Base-by-base conservation (phyloP, 2,797 vertebrate species). In the Esox masquinongy region DNA sequence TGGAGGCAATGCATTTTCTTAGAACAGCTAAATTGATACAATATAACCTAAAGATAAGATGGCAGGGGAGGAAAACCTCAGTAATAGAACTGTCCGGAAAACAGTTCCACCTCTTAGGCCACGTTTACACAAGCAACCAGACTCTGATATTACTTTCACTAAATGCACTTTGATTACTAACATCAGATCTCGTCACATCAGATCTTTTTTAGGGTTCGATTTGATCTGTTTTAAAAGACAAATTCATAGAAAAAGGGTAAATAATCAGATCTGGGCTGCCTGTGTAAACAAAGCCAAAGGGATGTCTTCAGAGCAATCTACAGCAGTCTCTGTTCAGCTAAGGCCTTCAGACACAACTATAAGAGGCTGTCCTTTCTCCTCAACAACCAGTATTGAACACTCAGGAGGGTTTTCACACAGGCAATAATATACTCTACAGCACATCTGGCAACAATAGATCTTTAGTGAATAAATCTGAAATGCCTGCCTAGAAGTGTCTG, bases 1-100 rank as follows among this genome's bases (percentile, higher is more conserved):
- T 61, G 11, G 64, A 26, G 43, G 49, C 3, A 16, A 50, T 53
- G 49, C 59, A 34, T 68, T 24, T 43, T 5, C 61, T 53, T 39
- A 71, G 64, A 70, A 71, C 59, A 70, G 63, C 68, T 70, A 31
- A 6, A 51, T 63, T 68, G 59, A 67, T 75, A 22, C 51, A 75
- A 75, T 75, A 61, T 24, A 53, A 56, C 7, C 31, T 29, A 67
- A 34, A 36, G 56, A 51, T 74, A 68, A 15, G 29, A 69, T 53
- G 51, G 29, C 39, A 70, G 16, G 26, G 19, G 71, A 56, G n/a
- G 17, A 67, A 34, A 24, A 7, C 39, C 47, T n/a, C 29, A 14
- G 59, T 71, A 68, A 53, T 7, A 12, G 39, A 67, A 53, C 8
- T 31, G 51, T 56, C 29, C 26, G 19, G 64, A 67, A 63, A 34